Base-by-base conservation (phyloP, 2,113 vertebrate genomes). In the Thermophis baileyi region DNA sequence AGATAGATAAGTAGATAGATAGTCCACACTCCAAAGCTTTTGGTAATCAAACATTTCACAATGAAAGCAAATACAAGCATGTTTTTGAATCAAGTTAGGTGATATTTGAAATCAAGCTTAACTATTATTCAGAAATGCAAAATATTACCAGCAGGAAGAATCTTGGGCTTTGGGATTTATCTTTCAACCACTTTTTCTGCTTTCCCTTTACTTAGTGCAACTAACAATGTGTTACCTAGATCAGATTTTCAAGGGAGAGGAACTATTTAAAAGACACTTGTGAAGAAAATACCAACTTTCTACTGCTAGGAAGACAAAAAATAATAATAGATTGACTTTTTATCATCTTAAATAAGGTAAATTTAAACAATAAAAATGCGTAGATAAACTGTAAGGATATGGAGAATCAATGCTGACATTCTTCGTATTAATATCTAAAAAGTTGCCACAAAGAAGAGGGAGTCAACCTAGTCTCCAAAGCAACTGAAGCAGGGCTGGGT, bases 1-100 rank as follows among this genome's bases (percentile, higher is more conserved):
- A 46, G 90, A 90, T 55, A 74, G 94, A 95, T 85, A 6, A 14
- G 4, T 47, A 51, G 44, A 10, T 57, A 30, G 12, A 35, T n/a
- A 30, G 16, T 81, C 35, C 35, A 20, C n/a, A 40, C 5, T 24
- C 44, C 51, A 90, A 92, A 94, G 92, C 94, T 96, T 94, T 94
- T 91, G 90, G 96, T 91, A 95, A 74, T 51, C 50, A 95, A 89
- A 7, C 86, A 96, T 96, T 96, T 89, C 35, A 81, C 54, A 54
- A 81, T 96, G 94, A 93, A 93, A 93, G 88, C 91, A 95, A 94
- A 95, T 94, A 46, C 93, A 0, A 18, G 53, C 60, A 90, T 87
- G 91, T 94, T 69, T 54, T 87, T 40, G 91, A 93, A 47, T 87
- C 88, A 95, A 35, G 87, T 69, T 74, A 40, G 30, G 40, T 44